phyloP scores from a whole-genome alignment of 2,113 vertebrate genomes.

The Halcyon malimbica region DNA sequence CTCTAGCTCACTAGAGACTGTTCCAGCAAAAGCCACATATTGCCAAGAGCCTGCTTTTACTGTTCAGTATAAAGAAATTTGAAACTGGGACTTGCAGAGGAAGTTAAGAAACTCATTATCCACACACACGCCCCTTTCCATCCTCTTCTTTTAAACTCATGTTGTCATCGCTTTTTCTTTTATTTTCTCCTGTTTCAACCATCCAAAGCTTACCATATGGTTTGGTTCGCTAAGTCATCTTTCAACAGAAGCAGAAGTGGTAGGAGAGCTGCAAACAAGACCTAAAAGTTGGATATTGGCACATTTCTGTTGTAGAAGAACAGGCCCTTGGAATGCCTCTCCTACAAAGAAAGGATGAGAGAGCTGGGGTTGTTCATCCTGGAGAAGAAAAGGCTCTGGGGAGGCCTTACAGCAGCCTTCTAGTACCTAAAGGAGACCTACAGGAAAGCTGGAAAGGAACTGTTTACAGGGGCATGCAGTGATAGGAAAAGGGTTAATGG shows the following conservation, averaged over 20 bases:
- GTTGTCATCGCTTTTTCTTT: slow-evolving; percentile 2
- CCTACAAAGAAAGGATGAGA: not conserved
- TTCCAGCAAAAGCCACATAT: not conserved
- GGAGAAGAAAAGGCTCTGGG: not conserved
- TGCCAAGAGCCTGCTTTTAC: not conserved
- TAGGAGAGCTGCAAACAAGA: not conserved
- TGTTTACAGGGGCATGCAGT: too few species aligned
- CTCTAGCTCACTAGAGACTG: not conserved
- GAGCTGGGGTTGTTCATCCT: not conserved
- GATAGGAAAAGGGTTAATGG: not conserved
- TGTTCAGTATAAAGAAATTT: not conserved
- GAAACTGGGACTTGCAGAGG: not conserved
- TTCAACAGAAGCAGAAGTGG: not conserved
- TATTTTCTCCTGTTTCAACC: slow-evolving; percentile 26
- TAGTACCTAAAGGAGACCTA: not conserved
- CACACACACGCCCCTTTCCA: not conserved
- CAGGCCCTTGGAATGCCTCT: not conserved
- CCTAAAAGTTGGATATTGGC: not conserved
- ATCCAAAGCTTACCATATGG: not conserved
- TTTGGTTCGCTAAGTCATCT: not conserved
- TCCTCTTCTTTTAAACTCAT: not conserved
- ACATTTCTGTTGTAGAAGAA: not conserved
- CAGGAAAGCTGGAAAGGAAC: not conserved
- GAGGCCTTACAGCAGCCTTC: too few species aligned
- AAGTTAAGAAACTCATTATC: not conserved